Conservation (phyloP, 2,888 invertebrate genomes). For the Dolichomitus sp. region DNA sequence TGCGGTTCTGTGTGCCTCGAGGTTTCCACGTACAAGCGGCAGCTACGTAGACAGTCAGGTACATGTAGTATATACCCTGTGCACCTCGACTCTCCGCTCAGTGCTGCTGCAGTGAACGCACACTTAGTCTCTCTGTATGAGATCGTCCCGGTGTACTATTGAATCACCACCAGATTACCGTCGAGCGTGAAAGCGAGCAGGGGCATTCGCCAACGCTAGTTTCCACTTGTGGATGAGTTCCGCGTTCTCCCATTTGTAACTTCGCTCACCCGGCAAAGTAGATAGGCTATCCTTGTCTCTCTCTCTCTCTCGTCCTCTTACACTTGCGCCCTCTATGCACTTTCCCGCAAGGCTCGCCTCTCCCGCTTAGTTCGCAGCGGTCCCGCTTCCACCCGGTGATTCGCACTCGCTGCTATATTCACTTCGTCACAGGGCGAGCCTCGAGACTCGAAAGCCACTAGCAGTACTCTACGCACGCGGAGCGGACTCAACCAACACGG, state of each 20-base stretch:
- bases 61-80: background rate
- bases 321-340: slow-evolving; percentile 18
- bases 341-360: slow-evolving; percentile 11
- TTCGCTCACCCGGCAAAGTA: slow-evolving; percentile 84
- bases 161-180: slow-evolving; percentile 73
- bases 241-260: slow-evolving; percentile 85
- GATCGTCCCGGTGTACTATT: slow-evolving; percentile 61
- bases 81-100: background rate
- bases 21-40: background rate
- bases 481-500: slow-evolving; percentile 14
- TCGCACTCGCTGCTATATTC: slow-evolving; percentile 57
- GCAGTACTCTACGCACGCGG: background rate
- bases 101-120: slow-evolving; percentile 36
- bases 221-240: slow-evolving; percentile 82
- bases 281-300: slow-evolving; percentile 73
- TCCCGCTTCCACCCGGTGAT: slow-evolving; percentile 47
- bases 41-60: slow-evolving; percentile 15
- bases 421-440: slow-evolving; percentile 34
- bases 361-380: slow-evolving; percentile 28
- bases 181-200: slow-evolving; percentile 64
- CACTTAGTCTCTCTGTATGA: slow-evolving; percentile 43
- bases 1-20: background rate
- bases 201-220: slow-evolving; percentile 64
- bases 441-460: background rate
- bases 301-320: slow-evolving; percentile 34